These are phyloP conservation scores for Acomys russatus DNA, from an alignment of 2,797 vertebrate species.

Conservation along the genomic window DNA sequence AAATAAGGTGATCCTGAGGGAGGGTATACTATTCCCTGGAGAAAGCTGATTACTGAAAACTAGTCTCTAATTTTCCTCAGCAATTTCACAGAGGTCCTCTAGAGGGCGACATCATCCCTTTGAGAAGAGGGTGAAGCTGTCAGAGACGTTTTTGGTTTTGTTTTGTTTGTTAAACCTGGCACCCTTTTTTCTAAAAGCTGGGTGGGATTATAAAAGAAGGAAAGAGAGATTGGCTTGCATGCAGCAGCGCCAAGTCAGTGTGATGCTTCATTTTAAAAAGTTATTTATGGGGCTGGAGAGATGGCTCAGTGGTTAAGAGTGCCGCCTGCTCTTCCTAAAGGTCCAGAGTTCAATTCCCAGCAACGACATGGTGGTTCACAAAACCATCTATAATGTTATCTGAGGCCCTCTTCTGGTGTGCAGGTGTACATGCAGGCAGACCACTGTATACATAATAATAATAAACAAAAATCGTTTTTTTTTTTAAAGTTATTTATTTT, in stretches of 20 bases:
- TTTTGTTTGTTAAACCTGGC: neutral
- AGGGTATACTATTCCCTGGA: neutral
- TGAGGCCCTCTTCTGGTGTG: too few relatives aligned
- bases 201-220: neutral
- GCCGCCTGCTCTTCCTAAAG: too few relatives aligned
- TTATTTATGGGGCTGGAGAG: too few relatives aligned
- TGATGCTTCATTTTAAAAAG: neutral
- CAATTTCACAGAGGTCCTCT: constrained; percentile 48
- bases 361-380: too few relatives aligned
- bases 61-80: neutral
- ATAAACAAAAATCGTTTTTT: too few relatives aligned
- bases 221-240: neutral
- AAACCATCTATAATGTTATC: too few relatives aligned
- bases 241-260: neutral
- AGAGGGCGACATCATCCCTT: constrained; percentile 66
- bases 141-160: too few relatives aligned
- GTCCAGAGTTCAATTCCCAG: too few relatives aligned
- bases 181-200: neutral
- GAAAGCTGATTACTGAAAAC: constrained; percentile 9
- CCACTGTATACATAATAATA: too few relatives aligned
- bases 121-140: neutral
- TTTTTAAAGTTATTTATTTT: too few relatives aligned
- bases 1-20: neutral
- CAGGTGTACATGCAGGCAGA: too few relatives aligned
- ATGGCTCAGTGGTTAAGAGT: too few relatives aligned